These are phyloP conservation scores for Andrena praecox DNA, from an alignment of 2,888 invertebrate species.

Conservation along the genomic window DNA sequence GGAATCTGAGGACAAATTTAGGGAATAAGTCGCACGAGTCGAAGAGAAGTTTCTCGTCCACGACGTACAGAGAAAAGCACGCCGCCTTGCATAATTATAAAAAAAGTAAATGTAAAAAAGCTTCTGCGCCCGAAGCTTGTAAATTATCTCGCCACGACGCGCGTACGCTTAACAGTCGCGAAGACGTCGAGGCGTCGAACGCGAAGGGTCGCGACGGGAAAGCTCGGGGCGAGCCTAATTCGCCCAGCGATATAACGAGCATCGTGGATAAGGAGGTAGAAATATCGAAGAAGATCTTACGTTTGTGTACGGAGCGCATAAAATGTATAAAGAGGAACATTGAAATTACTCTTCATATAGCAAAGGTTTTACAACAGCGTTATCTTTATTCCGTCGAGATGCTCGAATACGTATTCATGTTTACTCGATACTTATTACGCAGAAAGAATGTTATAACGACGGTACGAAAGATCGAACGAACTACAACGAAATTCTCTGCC, in stretches of 20 bases:
- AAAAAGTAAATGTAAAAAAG: conserved; percentile 7
- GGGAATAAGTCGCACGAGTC: conserved; percentile 12
- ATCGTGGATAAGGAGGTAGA: conserved; percentile 55
- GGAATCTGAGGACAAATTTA: conserved; percentile 14
- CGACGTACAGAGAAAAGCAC: neutral
- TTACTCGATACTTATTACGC: neutral
- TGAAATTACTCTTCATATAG: conserved; percentile 67
- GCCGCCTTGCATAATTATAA: neutral
- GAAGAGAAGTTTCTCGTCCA: neutral
- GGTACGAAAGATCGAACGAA: neutral
- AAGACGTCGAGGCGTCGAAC: neutral
- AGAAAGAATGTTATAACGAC: conserved; percentile 20
- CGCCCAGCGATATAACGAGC: conserved; percentile 32
- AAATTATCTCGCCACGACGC: neutral
- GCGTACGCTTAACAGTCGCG: neutral
- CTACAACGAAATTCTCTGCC: conserved; percentile 61
- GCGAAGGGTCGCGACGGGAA: conserved; percentile 5
- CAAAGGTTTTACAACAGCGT: conserved; percentile 60
- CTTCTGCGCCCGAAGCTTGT: neutral
- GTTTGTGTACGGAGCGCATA: conserved; percentile 57
- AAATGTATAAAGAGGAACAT: conserved; percentile 66
- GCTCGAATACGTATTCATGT: neutral
- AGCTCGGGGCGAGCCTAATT: conserved; percentile 11
- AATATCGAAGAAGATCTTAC: conserved; percentile 60
- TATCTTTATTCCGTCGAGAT: conserved; percentile 8